Evolutionary conservation across 2,888 invertebrate species (phyloP), one percentile per base, ranked within the genome.

Genomic region (Pristionchus entomophagus): DNA sequence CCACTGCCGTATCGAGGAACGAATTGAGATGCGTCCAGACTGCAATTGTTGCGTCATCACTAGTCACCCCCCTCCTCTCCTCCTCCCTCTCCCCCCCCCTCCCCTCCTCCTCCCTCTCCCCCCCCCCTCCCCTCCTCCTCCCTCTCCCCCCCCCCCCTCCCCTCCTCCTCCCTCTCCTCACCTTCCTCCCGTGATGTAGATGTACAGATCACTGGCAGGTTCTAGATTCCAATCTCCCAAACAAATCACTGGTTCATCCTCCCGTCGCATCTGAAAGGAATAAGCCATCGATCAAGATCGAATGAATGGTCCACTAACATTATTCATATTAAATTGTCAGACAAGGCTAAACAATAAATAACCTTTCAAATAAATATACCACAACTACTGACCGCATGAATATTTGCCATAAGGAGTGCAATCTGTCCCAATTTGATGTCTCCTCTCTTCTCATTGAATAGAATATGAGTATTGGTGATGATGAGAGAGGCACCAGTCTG

Each of bases 141-240:
- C n/a, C n/a, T n/a, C n/a, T n/a, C n/a, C n/a, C n/a, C n/a, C n/a
- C n/a, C n/a, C n/a, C n/a, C n/a, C n/a, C n/a, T n/a, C n/a, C n/a
- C n/a, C n/a, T n/a, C n/a, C n/a, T n/a, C n/a, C n/a, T n/a, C n/a
- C n/a, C n/a, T n/a, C n/a, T n/a, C 22, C 41, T 62, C 38, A 85
- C 51, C 53, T 59, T 26, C 97, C 96, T 38, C 94, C 94, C 0
- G 95, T 95, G 81, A 97, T 94, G 77, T 97, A 95, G 86, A 95
- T 94, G 91, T 96, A 96, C 0, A 97, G 95, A 2, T 95, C 95
- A 62, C 96, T 96, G 69, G 95, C 94, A 0, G 97, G 97, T 86
- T 95, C 95, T 2, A 96, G 96, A 94, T 99, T 99, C 88, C 99
- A 96, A 94, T 99, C 99, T 0, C 99, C 99, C 6, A 97, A 96